Evolutionary conservation across 1,140 invertebrate genomes (phyloP), one percentile per base, ranked within the genome.

Genomic region (Drosophila leontia): DNA sequence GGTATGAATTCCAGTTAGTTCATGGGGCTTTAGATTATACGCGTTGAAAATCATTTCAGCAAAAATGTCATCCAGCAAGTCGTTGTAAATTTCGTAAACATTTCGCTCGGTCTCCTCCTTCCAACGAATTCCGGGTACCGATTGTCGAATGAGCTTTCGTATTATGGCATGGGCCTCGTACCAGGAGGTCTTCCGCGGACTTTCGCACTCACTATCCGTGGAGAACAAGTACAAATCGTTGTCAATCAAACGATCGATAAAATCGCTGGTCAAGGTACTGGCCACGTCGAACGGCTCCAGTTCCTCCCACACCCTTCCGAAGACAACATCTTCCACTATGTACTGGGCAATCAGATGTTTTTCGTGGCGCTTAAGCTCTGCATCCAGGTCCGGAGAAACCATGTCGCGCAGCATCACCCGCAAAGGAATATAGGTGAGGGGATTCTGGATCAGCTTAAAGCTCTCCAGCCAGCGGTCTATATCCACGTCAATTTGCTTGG

Each of bases 401-500:
- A 82, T 79, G 6, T 81, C 69, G 0, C 50, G 57, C 0, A 92
- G 59, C 51, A 79, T 74, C 13, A 80, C 12, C 2, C 84, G 74
- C 3, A 92, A 32, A 0, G 76, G 57, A 7, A 71, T 94, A 64
- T 94, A 93, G 39, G 94, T 93, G 6, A 94, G 77, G 2, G 90
- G 86, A 12, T 76, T 88, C 47, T 92, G 90, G 3, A 84, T 58
- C 0, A 56, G 23, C 26, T 81, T 75, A 1, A 92, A 94, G 78
- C 88, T 94, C 85, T 58, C 93, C 92, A 79, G 94, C 92, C 85
- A 94, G 78, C 78, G 69, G 15, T 53, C 26, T 9, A 92, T 82
- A 51, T 92, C 91, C 8, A 17, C 8, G 76, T 96, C 95, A 37
- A 96, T 94, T 81, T 94, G 94, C 15, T 93, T 92, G 13, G 95